Evolutionary conservation across 2,797 vertebrate genomes (phyloP), one percentile per base, ranked within the genome.

Genomic region (Heterohyrax brucei): DNA sequence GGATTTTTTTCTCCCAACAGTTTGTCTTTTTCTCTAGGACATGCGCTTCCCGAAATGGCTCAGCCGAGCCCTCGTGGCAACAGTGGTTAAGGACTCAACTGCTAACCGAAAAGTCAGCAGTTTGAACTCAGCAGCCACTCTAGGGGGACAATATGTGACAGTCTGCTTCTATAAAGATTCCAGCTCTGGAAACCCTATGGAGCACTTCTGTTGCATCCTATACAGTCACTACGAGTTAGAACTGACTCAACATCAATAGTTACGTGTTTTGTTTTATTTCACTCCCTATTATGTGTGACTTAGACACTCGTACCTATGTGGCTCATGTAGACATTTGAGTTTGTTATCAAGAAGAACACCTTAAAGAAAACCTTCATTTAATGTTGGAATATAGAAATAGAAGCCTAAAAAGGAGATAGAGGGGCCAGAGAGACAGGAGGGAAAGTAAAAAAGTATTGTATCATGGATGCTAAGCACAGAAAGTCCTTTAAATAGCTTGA

Each of bases 291-390:
- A 68, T 68, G 64, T 30, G 28, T 68, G 64, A 30, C 10, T 68
- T 26, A 66, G 7, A 64, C 26, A 66, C 64, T 28, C 28, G 26
- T 66, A 66, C 26, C 64, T 30, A 66, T 26, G 13, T 66, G 64
- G 64, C 24, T 26, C 64, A 68, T 68, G 30, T 30, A 91, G 72
- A 92, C 46, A 89, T 79, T 1, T 72, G 19, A 96, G 28, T 87
- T 61, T 92, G 33, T 84, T 62, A 73, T 53, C 10, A 56, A 79
- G 70, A 89, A 89, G 44, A 19, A 66, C 28, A n/a, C 13, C 39
- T 62, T 33, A 70, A 53, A n/a, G 39, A 75, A 92, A 92, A 50
- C 50, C 26, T 72, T 93, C n/a, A 87, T 78, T 68, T 73, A 75
- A 80, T 7, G 3, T 44, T 7, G 22, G 19, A 48, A 7, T 4